Evolutionary conservation across 2,113 vertebrate species (phyloP), one percentile per base, ranked within the genome.

Genomic region (Rhabdomys dilectus): DNA sequence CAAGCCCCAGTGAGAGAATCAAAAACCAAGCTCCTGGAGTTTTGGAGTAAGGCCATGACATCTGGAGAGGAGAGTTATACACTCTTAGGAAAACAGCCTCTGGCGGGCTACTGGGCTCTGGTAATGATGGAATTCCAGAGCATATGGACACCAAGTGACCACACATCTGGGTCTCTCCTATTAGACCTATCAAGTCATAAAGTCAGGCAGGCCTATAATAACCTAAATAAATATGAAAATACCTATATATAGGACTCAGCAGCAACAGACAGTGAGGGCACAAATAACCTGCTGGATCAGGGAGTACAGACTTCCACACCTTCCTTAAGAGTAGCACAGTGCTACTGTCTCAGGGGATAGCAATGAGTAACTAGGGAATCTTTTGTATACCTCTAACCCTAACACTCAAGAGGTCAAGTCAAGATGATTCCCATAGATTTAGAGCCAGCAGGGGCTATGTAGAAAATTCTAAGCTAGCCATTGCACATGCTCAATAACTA

Each of bases 1-100:
- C 58, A 93, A 92, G 80, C 7, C 22, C 7, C 64, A 86, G 80
- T 64, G 89, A 89, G 64, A 94, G 70, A 95, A 82, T 97, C 77
- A 78, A 75, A 96, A 93, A 94, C 66, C 51, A 91, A n/a, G 29
- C 56, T 85, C 91, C 81, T 75, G 66, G 51, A 70, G 87, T 84
- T 92, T 96, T 95, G 93, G 96, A 96, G 24, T n/a, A 94, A 84
- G 86, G 95, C 94, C 89, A 94, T 88, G 56, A 92, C 91, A 96
- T 96, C 97, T 97, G 96, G 89, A 92, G 76, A 39, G 51, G 45
- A 95, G 70, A 90, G 84, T 94, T 88, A 85, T 12, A 93, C 48
- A 51, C 36, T 88, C 45, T 91, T 91, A 94, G 91, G 68, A 81
- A 96, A 96, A 96, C 51, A 96, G 62, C 91, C 31, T 51, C 62